phyloP scores from a whole-genome alignment of 2,113 vertebrate species.

The Machaerirhynchus nigripectus region DNA sequence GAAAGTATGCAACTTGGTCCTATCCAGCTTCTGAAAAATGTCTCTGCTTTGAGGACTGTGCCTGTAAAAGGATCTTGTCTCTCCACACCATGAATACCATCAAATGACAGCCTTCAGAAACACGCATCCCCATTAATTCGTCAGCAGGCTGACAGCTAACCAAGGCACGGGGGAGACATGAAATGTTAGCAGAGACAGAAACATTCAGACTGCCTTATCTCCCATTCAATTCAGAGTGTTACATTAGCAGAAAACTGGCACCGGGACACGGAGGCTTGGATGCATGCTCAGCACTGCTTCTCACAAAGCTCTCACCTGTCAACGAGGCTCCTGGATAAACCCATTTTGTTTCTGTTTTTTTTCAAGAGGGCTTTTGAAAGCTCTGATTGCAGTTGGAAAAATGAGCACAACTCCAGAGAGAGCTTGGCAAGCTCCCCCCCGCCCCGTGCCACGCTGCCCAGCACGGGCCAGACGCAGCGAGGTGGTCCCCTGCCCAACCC shows the following conservation, averaged over 20 bases:
- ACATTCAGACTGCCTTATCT: not conserved
- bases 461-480: rapidly evolving
- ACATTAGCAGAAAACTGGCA: not conserved
- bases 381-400: not conserved
- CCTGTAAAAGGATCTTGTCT: not conserved
- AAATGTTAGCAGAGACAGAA: not conserved
- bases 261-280: not conserved
- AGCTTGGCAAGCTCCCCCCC: not conserved
- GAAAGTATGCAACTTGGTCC: not conserved
- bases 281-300: not conserved
- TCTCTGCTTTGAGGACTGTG: not conserved
- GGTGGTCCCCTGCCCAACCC: not conserved
- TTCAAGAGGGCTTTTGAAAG: not conserved
- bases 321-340: not conserved
- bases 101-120: not conserved
- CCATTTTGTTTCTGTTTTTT: too few species aligned
- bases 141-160: not conserved
- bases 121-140: not conserved
- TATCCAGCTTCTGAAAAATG: not conserved
- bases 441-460: rapidly evolving
- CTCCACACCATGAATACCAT: not conserved
- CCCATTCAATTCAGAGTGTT: not conserved
- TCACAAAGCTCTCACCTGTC: not conserved
- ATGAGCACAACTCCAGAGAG: not conserved
- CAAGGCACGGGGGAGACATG: not conserved